These are phyloP conservation scores for Aphis gossypii DNA, from an alignment of 1,140 invertebrate species.

Conservation along the genomic window DNA sequence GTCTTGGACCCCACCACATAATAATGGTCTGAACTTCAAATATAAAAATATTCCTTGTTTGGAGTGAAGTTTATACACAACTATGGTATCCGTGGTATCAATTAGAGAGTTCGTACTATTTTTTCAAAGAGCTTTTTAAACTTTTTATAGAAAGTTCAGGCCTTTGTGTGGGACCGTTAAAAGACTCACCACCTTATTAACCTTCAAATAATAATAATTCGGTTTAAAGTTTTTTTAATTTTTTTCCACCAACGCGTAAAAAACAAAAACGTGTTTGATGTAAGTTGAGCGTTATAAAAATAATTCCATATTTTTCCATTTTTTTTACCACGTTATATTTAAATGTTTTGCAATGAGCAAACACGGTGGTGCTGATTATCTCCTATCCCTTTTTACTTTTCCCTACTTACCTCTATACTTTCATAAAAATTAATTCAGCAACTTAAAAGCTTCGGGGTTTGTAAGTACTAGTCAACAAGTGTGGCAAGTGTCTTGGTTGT, in stretches of 20 bases:
- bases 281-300: background rate
- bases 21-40: conserved; percentile 5
- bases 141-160: conserved; percentile 47
- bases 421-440: background rate
- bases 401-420: background rate
- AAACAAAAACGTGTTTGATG: conserved; percentile 20
- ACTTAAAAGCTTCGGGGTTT: background rate
- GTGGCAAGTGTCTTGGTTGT: background rate
- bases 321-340: background rate
- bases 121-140: conserved; percentile 44
- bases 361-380: background rate
- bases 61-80: background rate
- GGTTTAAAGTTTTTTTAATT: background rate
- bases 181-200: conserved; percentile 14
- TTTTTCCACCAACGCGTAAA: background rate
- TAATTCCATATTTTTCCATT: conserved; percentile 1
- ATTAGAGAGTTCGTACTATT: conserved; percentile 18
- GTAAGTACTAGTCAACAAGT: conserved; percentile 20
- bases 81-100: conserved; percentile 31
- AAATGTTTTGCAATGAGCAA: background rate
- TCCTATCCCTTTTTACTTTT: background rate
- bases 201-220: conserved; percentile 35
- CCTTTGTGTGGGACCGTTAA: conserved; percentile 16
- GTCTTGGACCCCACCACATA: background rate
- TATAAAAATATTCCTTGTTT: background rate